These are phyloP conservation scores for Raja brachyura DNA, from an alignment of 2,113 vertebrate species.

Conservation along the genomic window DNA sequence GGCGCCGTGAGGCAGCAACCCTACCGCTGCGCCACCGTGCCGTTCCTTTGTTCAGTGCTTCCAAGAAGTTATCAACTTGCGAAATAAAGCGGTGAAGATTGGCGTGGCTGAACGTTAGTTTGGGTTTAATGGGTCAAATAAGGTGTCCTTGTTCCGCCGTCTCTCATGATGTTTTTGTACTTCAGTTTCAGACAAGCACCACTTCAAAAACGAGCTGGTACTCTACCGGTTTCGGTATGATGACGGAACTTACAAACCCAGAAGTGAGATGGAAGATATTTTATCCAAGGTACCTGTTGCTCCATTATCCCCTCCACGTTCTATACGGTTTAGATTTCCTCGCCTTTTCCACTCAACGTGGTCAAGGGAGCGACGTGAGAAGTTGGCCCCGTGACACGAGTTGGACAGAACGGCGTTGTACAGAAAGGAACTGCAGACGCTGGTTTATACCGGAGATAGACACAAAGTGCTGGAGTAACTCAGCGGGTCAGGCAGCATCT, in stretches of 20 bases:
- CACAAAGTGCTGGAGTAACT: too few relatives aligned
- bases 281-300: slow-evolving; percentile 78
- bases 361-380: too few relatives aligned
- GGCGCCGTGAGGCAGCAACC: too few relatives aligned
- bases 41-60: background rate
- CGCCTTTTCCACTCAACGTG: background rate
- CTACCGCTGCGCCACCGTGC: too few relatives aligned
- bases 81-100: background rate
- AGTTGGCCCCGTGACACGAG: background rate
- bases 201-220: slow-evolving; percentile 97
- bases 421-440: too few relatives aligned
- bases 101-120: background rate
- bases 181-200: slow-evolving; percentile 94
- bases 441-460: too few relatives aligned
- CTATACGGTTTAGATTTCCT: background rate
- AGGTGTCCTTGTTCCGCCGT: background rate
- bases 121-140: background rate
- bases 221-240: slow-evolving; percentile 96
- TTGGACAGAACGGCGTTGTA: background rate
- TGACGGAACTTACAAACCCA: slow-evolving; percentile 92
- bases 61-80: background rate
- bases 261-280: slow-evolving; percentile 95
- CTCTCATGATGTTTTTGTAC: background rate
- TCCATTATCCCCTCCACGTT: background rate
- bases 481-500: too few relatives aligned